phyloP scores from a whole-genome alignment of 1,140 invertebrate species.

The Littorina saxatilis region DNA sequence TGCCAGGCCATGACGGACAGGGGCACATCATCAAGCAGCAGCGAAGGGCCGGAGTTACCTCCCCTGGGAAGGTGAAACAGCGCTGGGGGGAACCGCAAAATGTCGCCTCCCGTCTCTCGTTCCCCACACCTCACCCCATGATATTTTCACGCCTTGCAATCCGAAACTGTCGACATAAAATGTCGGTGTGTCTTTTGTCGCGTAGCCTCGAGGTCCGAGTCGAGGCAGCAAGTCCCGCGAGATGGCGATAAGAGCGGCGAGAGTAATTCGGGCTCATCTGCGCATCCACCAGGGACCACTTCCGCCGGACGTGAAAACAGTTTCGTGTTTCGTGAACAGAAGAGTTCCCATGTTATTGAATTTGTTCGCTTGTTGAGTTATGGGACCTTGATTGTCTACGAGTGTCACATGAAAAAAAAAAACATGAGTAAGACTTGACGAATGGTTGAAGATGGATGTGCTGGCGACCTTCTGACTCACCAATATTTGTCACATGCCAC shows the following conservation, averaged over 20 bases:
- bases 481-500: no score
- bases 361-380: no score
- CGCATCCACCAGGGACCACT: not conserved
- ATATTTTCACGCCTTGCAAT: not conserved
- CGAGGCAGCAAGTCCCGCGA: not conserved
- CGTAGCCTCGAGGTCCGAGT: not conserved
- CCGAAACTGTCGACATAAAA: not conserved
- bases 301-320: not conserved
- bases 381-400: no score
- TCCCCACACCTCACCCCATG: not conserved
- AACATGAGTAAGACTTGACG: no score
- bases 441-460: no score
- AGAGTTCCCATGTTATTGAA: not conserved
- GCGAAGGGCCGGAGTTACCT: no score
- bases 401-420: no score
- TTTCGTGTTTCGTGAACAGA: not conserved
- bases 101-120: not conserved
- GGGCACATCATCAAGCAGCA: no score
- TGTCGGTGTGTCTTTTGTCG: conserved; percentile 8
- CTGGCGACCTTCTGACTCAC: no score
- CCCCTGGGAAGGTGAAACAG: no score
- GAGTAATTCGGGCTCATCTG: not conserved
- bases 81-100: not conserved
- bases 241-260: not conserved
- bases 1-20: no score